Conservation (phyloP, 2,888 invertebrate species). For the Ochropacha duplaris region DNA sequence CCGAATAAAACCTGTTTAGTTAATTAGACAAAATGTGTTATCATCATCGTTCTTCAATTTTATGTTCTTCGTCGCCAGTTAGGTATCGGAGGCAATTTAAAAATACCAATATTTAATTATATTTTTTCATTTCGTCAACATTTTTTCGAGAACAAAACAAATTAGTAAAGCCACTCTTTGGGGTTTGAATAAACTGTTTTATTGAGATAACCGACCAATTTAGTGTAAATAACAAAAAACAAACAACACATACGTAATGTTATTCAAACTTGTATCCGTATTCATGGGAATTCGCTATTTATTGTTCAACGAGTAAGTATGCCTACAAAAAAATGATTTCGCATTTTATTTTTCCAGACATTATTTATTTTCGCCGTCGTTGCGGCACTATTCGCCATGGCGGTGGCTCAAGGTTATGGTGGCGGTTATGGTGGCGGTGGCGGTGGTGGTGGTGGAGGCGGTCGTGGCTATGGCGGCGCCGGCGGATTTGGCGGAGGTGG, state of each 20-base stretch:
- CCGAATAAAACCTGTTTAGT: background rate
- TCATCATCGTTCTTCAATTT: background rate
- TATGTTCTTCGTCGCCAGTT: background rate
- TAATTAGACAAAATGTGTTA: background rate
- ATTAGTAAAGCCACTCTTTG: background rate
- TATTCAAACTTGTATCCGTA: background rate
- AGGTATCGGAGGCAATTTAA: background rate
- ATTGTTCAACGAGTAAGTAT: too few relatives aligned
- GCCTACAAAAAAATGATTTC: too few relatives aligned
- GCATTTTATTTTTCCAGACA: slow-evolving; percentile 25
- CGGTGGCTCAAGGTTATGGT: slow-evolving; percentile 28
- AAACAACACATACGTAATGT: too few relatives aligned
- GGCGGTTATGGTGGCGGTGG: slow-evolving; percentile 13
- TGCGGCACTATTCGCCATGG: slow-evolving; percentile 28
- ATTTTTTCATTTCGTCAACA: too few relatives aligned
- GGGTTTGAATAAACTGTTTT: background rate
- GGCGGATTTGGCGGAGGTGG: slow-evolving; percentile 27
- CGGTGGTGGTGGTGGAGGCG: slow-evolving; percentile 11
- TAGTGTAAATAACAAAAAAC: too few relatives aligned
- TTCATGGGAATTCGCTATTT: too few relatives aligned
- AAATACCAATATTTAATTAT: background rate
- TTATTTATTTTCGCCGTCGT: slow-evolving; percentile 31
- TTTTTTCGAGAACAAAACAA: background rate
- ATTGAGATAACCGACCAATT: background rate
- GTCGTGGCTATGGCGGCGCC: slow-evolving; percentile 13